Evolutionary conservation across 2,888 invertebrate species (phyloP).

Genomic region (Drosophila infuscata): DNA sequence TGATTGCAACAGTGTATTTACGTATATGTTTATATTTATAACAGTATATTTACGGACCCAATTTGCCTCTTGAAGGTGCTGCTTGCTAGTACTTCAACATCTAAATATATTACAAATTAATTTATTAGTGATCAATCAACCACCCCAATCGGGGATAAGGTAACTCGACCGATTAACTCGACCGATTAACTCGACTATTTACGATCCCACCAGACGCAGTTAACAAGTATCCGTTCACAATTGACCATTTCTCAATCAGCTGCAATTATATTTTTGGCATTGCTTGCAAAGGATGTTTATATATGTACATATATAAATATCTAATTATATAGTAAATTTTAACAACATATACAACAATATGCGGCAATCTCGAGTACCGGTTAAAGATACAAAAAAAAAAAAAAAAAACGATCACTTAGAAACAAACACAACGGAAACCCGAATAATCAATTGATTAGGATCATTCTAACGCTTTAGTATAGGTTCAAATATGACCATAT

Average conservation of each 20-base stretch:
- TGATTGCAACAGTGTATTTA: not conserved
- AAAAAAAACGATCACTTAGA: not conserved
- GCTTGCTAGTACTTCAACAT: not conserved
- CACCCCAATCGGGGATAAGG: not conserved
- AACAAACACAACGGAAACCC: not conserved
- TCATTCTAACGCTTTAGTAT: not conserved
- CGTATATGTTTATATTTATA: too few species aligned
- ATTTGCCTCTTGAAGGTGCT: not conserved
- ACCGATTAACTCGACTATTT: not conserved
- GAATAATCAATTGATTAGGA: constrained; percentile 22
- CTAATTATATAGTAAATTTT: not conserved
- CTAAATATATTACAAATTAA: not conserved
- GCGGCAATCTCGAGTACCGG: constrained; percentile 20
- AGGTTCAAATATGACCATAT: not conserved
- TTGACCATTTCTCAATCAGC: not conserved
- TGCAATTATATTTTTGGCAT: constrained; percentile 8
- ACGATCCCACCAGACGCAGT: not conserved
- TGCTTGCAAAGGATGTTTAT: not conserved
- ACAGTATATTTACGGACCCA: not conserved
- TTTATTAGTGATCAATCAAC: not conserved
- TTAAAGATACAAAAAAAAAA: not conserved
- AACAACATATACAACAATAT: not conserved
- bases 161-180: not conserved
- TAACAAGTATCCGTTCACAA: too few species aligned
- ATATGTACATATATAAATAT: not conserved